Base-by-base conservation (phyloP, 1,140 invertebrate genomes). In the Halictus rubicundus region DNA sequence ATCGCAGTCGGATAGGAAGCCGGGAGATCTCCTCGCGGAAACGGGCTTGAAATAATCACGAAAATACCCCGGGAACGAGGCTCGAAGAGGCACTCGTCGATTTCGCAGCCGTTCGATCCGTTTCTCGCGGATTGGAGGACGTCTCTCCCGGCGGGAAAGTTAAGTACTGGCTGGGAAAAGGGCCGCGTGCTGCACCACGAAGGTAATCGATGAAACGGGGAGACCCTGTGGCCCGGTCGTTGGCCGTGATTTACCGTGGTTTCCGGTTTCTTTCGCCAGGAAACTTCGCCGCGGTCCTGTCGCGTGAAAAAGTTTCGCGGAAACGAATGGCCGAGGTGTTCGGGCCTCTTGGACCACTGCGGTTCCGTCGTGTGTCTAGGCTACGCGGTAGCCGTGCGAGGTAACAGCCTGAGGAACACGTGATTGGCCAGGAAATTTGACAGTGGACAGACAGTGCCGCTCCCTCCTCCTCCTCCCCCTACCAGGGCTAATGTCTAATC, bases 401-500 rank as follows among this genome's bases (percentile, higher is more conserved):
- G 32, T 32, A 32, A 32, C 32, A 32, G 32, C 10, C 23, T 16
- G 7, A 16, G 46, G 39, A 25, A 21, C 21, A 46, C 9, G 46
- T 32, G 59, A 23, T 19, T 42, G 77, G n/a, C 39, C 25, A 52
- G 12, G 61, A 75, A 83, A 84, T 84, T 84, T 84, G 82, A 84
- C 83, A 84, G 66, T 57, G 12, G 46, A 84, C 61, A 46, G 83
- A 84, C 83, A 84, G 54, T 23, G 71, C 68, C 81, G 37, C 54
- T 69, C 68, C 70, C 68, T 66, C 70, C 49, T 19, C 42, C 49
- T 61, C 54, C n/a, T n/a, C n/a, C n/a, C n/a, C n/a, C n/a, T n/a
- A n/a, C n/a, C n/a, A n/a, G n/a, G 37, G 42, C 68, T 39, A 66
- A 80, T 66, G 49, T 80, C 83, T 84, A 84, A 84, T 82, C 75